Evolutionary conservation across 1,140 invertebrate genomes (phyloP).

Genomic region (Drosophila malerkotliana): DNA sequence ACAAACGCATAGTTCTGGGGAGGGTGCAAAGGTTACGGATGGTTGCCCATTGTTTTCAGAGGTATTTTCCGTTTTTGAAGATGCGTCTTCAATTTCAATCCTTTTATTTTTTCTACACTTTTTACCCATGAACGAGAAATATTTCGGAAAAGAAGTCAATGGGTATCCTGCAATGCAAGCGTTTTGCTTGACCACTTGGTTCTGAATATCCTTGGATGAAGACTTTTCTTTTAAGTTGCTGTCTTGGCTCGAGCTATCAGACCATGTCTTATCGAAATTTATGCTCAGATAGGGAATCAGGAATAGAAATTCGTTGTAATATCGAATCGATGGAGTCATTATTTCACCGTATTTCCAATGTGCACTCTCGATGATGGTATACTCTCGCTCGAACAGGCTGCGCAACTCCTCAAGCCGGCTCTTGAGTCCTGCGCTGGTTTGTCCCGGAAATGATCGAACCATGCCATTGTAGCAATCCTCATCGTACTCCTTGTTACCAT

Average conservation of each 20-base stretch:
- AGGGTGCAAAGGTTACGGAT: background rate
- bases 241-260: background rate
- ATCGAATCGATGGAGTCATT: conserved; percentile 42
- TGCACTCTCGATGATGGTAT: conserved; percentile 32
- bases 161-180: background rate
- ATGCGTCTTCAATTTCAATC: background rate
- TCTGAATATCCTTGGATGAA: background rate
- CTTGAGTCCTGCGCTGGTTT: conserved; percentile 13
- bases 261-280: background rate
- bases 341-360: background rate
- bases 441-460: conserved; percentile 25
- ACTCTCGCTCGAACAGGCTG: conserved; percentile 44
- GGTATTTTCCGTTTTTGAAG: background rate
- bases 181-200: background rate
- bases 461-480: conserved; percentile 48
- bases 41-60: background rate
- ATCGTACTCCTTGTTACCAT: conserved; percentile 40
- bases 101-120: background rate
- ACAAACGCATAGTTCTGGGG: background rate
- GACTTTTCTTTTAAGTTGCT: background rate
- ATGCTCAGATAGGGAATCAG: conserved; percentile 35
- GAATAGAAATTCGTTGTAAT: conserved; percentile 60
- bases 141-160: background rate
- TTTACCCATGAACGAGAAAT: background rate
- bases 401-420: conserved; percentile 23